These are phyloP conservation scores for Lycocerus yunnanus DNA, from an alignment of 2,888 invertebrate species.

Conservation along the genomic window DNA sequence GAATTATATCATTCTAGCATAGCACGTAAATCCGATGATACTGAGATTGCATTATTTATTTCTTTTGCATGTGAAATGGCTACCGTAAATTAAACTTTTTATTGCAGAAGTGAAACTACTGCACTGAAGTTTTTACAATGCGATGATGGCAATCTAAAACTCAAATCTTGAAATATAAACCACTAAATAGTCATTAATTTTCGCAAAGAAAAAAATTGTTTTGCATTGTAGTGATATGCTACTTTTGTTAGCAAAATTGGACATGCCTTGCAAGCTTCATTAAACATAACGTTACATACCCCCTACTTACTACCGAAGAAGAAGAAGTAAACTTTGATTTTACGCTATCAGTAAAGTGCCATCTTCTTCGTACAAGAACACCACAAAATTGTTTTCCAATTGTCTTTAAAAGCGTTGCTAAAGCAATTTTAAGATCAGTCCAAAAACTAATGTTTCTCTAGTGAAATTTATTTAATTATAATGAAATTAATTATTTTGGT, in stretches of 20 bases:
- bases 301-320: constrained; percentile 37
- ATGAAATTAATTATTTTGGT: constrained; percentile 46
- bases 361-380: constrained; percentile 31
- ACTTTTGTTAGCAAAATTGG: neutral
- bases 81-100: neutral
- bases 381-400: constrained; percentile 47
- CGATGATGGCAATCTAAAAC: neutral
- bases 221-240: neutral
- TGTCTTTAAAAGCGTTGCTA: constrained; percentile 50
- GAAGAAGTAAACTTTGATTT: constrained; percentile 44
- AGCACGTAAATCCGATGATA: neutral
- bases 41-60: neutral
- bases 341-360: constrained; percentile 28
- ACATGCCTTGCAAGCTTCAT: constrained; percentile 3
- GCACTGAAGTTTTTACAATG: neutral
- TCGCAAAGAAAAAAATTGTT: neutral
- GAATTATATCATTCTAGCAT: neutral
- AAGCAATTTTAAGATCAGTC: constrained; percentile 47
- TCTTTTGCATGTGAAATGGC: neutral
- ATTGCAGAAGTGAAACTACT: neutral
- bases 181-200: neutral
- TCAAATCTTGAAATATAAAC: neutral
- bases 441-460: constrained; percentile 42
- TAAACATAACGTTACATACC: constrained; percentile 45
- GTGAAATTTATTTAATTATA: constrained; percentile 39